A percentile compares a stretch with the other conserved stretches of the same genome.
Conservation (phyloP, 2,113 vertebrate species). For the Anas platyrhynchos region DNA sequence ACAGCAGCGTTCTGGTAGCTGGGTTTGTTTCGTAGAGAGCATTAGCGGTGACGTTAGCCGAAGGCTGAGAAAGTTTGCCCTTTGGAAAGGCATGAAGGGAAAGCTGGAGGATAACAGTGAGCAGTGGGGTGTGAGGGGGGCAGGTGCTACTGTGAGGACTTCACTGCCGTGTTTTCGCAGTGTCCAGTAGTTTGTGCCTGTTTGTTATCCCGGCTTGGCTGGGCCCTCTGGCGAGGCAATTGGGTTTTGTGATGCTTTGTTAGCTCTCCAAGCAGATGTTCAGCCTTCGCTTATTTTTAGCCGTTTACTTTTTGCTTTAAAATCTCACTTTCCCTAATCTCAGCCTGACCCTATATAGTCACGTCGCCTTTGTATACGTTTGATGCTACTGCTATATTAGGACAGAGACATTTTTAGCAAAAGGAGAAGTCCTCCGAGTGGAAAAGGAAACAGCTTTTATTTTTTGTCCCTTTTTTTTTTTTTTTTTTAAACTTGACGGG, state of each 20-base stretch:
- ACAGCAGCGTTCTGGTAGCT: background rate
- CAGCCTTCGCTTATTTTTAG: conserved; percentile 25
- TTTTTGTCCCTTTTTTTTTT: background rate
- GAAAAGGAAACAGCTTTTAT: background rate
- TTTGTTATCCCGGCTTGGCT: background rate
- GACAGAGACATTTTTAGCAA: conserved; percentile 29
- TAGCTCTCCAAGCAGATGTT: conserved; percentile 23
- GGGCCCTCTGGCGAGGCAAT: conserved; percentile 11
- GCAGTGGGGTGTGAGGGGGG: background rate
- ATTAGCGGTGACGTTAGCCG: background rate
- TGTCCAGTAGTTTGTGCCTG: background rate
- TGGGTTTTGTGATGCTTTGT: background rate
- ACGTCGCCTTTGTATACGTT: background rate
- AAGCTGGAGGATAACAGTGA: background rate
- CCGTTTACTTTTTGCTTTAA: conserved; percentile 26
- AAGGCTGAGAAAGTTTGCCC: background rate
- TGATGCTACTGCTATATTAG: conserved; percentile 43
- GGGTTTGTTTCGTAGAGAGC: background rate
- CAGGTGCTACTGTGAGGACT: background rate
- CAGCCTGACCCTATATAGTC: conserved; percentile 8
- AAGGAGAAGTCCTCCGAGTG: background rate
- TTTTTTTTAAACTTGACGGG: background rate
- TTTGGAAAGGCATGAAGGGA: background rate
- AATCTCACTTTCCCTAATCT: conserved; percentile 21
- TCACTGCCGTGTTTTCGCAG: background rate